These are phyloP conservation scores for Florisuga fusca DNA, from an alignment of 2,797 vertebrate species.

Conservation along the genomic window DNA sequence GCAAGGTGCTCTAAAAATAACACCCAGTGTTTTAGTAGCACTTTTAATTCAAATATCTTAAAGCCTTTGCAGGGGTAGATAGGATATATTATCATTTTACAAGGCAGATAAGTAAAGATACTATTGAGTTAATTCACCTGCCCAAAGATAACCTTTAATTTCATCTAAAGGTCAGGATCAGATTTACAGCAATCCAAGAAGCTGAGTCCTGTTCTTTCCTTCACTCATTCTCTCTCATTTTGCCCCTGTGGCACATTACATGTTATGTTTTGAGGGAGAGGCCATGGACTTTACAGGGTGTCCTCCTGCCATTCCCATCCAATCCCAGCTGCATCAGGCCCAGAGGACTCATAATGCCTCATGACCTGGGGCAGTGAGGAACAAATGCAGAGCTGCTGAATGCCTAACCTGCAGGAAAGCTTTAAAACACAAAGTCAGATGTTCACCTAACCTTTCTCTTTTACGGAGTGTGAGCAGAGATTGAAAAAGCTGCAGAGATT, in stretches of 20 bases:
- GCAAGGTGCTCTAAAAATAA: neutral
- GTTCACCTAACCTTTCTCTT: neutral
- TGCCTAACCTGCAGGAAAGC: neutral
- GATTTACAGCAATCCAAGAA: neutral
- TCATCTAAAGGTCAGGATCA: neutral
- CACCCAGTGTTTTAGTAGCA: neutral
- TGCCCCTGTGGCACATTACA: neutral
- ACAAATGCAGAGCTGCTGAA: neutral
- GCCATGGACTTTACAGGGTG: neutral
- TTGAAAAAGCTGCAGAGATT: neutral
- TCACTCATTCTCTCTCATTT: neutral
- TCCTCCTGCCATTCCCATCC: neutral
- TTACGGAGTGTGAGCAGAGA: neutral
- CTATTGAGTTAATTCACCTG: neutral
- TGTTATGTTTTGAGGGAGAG: accelerated
- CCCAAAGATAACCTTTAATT: neutral
- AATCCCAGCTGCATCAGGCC: neutral
- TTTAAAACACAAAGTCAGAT: neutral
- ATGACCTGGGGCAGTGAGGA: neutral
- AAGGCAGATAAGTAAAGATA: neutral
- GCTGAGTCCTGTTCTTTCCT: neutral
- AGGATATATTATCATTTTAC: neutral
- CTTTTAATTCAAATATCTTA: neutral
- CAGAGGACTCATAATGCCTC: too few species aligned
- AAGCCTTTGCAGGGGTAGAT: neutral